A percentile compares a stretch with the other conserved stretches of the same genome.
Conservation (phyloP, 2,888 invertebrate species). For the Latrodectus hesperus region DNA sequence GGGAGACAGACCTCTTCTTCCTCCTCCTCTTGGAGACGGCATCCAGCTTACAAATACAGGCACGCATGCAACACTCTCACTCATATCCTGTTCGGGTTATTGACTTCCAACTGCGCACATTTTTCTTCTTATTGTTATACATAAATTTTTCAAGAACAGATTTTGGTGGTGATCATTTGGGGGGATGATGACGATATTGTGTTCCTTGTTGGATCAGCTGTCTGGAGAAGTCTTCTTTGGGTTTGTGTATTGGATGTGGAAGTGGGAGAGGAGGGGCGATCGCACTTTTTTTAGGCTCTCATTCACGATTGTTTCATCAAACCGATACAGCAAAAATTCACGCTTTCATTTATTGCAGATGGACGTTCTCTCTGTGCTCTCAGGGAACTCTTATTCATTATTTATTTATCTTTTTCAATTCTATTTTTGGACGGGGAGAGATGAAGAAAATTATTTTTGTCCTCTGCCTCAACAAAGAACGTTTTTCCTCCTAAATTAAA, state of each 20-base stretch:
- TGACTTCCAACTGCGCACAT: conserved; percentile 32
- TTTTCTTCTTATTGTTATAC: conserved; percentile 59
- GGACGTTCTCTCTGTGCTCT: no score
- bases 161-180: conserved; percentile 37
- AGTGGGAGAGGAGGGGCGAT: neutral
- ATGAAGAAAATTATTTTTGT: no score
- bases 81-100: conserved; percentile 64
- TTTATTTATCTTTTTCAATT: no score
- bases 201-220: conserved; percentile 60
- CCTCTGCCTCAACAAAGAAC: no score
- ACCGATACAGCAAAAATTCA: no score
- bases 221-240: conserved; percentile 8
- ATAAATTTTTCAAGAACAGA: conserved; percentile 55
- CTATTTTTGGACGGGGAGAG: no score
- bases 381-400: no score
- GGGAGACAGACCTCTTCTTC: neutral
- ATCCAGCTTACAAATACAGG: neutral
- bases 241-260: conserved; percentile 42
- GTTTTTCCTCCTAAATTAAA: no score
- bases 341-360: no score
- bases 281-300: neutral
- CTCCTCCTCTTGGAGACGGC: neutral
- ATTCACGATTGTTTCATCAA: no score
- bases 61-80: conserved; percentile 14
- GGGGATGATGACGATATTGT: conserved; percentile 4